A percentile compares a stretch with the other conserved stretches of the same genome.
phyloP scores from a whole-genome alignment of 2,888 invertebrate genomes.

The Danaus chrysippus region DNA sequence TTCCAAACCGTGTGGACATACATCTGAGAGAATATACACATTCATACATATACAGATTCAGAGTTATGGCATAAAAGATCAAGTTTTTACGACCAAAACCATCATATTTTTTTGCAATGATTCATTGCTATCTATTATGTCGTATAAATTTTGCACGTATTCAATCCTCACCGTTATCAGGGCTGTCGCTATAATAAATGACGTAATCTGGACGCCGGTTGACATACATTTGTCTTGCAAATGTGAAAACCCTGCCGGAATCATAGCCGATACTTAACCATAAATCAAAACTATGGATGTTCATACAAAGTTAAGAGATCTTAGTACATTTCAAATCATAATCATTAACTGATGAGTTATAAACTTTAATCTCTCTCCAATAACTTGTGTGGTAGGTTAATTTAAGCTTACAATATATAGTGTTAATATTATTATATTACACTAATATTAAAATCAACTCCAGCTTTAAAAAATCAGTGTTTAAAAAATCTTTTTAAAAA shows the following conservation, averaged over 20 bases:
- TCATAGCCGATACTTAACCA: slow-evolving; percentile 20
- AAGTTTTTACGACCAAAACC: not conserved
- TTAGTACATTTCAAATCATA: not conserved
- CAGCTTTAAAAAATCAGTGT: too few relatives aligned
- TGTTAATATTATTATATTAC: too few relatives aligned
- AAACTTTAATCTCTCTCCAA: too few relatives aligned
- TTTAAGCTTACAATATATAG: too few relatives aligned
- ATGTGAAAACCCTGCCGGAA: slow-evolving; percentile 29
- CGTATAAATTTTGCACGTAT: slow-evolving; percentile 16
- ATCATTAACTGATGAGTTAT: not conserved
- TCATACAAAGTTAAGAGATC: not conserved
- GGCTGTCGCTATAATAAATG: slow-evolving; percentile 21
- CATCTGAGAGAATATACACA: too few relatives aligned
- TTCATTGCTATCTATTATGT: slow-evolving; percentile 10
- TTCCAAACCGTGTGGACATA: too few relatives aligned
- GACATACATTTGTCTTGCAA: slow-evolving; percentile 30
- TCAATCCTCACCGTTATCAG: slow-evolving; percentile 21
- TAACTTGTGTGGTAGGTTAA: too few relatives aligned
- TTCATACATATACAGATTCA: too few relatives aligned
- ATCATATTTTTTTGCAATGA: not conserved
- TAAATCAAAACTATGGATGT: slow-evolving; percentile 17
- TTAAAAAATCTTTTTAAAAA: too few relatives aligned
- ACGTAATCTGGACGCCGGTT: slow-evolving; percentile 27
- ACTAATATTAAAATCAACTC: too few relatives aligned
- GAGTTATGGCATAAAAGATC: too few relatives aligned